phyloP scores from a whole-genome alignment of 1,140 invertebrate genomes.

The Samia ricini region DNA sequence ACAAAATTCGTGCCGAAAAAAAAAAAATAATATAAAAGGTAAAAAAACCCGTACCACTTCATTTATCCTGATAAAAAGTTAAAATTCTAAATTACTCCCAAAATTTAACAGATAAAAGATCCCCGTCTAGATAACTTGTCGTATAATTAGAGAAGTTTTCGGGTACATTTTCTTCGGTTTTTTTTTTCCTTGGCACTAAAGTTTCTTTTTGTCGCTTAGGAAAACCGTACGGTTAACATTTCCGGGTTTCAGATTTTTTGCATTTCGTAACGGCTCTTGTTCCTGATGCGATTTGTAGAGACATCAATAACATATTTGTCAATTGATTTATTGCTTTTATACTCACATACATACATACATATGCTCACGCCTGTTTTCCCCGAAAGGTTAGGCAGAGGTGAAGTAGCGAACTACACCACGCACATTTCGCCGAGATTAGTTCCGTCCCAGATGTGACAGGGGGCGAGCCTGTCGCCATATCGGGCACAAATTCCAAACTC shows the following conservation, averaged over 20 bases:
- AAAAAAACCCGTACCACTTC: background rate
- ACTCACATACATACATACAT: no score
- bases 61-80: slow-evolving; percentile 1
- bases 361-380: no score
- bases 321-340: no score
- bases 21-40: background rate
- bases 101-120: slow-evolving; percentile 1
- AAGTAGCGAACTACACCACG: no score
- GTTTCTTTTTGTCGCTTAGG: background rate
- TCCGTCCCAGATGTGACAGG: no score
- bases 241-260: background rate
- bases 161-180: background rate
- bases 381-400: no score
- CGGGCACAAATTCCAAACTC: no score
- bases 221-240: background rate
- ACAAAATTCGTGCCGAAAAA: background rate
- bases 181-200: background rate
- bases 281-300: background rate
- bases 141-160: background rate
- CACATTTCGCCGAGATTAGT: no score
- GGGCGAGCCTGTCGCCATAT: no score
- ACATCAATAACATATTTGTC: background rate
- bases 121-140: background rate
- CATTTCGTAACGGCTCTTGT: background rate
- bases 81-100: background rate